phyloP scores from a whole-genome alignment of 2,113 vertebrate species.

The Equus przewalskii region DNA sequence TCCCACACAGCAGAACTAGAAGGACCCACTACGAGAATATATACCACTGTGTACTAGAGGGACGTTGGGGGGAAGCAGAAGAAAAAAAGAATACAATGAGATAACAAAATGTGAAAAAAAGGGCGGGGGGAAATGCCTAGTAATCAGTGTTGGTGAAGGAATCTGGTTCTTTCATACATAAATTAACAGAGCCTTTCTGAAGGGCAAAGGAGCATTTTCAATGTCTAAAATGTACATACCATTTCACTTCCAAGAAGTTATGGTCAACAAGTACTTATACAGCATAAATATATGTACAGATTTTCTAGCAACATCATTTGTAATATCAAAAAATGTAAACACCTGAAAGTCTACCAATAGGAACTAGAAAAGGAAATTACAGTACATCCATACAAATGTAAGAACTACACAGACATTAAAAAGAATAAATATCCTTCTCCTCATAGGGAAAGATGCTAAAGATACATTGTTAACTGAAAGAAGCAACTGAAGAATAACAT shows the following conservation, averaged over 20 bases:
- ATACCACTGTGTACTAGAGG: no score
- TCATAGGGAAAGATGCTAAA: neutral
- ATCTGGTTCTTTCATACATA: neutral
- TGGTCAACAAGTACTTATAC: neutral
- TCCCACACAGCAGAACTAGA: no score
- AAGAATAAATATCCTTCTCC: neutral
- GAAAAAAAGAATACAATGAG: neutral
- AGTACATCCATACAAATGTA: neutral
- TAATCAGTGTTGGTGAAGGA: neutral
- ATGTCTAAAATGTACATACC: neutral
- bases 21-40: no score
- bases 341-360: neutral
- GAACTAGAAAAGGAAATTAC: neutral
- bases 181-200: neutral
- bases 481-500: neutral
- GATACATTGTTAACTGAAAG: neutral
- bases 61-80: no score
- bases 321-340: neutral
- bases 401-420: neutral
- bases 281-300: neutral
- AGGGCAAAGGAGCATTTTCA: neutral
- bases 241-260: neutral
- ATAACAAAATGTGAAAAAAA: neutral
- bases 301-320: constrained; percentile 6
- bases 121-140: neutral